Base-by-base conservation (phyloP, 53 echinoderm and acorn worm genomes). In the Stichopus horrens region DNA sequence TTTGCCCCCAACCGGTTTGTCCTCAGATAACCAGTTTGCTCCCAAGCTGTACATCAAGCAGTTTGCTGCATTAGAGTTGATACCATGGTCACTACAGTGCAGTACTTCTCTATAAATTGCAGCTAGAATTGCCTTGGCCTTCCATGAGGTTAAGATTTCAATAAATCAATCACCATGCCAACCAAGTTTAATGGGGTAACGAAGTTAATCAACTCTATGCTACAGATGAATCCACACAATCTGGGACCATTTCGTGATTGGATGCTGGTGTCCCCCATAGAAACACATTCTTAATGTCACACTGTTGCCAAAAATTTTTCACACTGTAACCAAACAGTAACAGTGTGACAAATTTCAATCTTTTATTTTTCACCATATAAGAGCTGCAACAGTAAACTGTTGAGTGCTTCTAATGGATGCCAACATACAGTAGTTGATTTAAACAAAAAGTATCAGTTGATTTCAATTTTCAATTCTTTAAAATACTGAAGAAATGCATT, bases 141-240 rank as follows among this genome's bases (percentile, higher is more conserved):
- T 37, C 37, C 37, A 1, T 2, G 37, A 37, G 37, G 37, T 37
- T 1, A 16, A 68, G 18, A 6, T 68, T 68, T 68, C 68, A 68
- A 68, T 68, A 68, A 68, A 19, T 68, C 21, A 68, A 68, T 68
- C 18, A 68, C 68, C 68, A 68, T 68, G 68, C 68, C 68, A 68
- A 68, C 68, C 68, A 68, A 68, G 68, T 19, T 19, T 68, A 68
- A 68, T 68, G 68, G 68, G 68, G 68, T 37, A 68, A 18, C 68
- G 18, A 68, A 6, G 68, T 14, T 16, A 18, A 68, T 14, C 16
- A 37, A 37, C 68, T 68, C 19, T 19, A 68, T 68, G 68, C 18
- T 19, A 68, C 68, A 68, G 68, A 68, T 68, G 68, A 37, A 37
- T 37, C 37, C 37, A 37, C 37, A 37, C 18, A 68, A 68, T 68